Evolutionary conservation across 1,140 invertebrate species (phyloP).

Genomic region (Rhopalosiphum maidis): DNA sequence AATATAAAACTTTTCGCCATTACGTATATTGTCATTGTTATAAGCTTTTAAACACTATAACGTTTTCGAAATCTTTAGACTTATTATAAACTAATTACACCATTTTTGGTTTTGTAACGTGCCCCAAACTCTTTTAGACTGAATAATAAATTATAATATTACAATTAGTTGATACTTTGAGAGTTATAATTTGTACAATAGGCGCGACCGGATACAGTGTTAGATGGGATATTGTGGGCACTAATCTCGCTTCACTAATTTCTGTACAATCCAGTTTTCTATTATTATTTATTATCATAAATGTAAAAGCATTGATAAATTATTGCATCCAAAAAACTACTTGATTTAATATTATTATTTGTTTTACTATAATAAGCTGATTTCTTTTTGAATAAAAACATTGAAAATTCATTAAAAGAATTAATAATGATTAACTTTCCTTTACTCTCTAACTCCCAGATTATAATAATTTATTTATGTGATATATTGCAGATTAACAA

Average conservation of each 20-base stretch:
- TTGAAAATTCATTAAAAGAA: not conserved
- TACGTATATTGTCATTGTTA: no score
- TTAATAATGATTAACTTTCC: not conserved
- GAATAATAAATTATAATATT: constrained; percentile 10
- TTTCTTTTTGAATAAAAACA: not conserved
- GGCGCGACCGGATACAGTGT: not conserved
- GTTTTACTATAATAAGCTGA: not conserved
- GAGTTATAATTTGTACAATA: not conserved
- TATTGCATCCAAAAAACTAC: not conserved
- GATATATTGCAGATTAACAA: no score
- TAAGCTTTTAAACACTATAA: no score
- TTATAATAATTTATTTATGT: not conserved
- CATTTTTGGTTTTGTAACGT: not conserved
- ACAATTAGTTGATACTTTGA: not conserved
- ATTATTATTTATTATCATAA: not conserved
- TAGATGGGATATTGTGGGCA: not conserved
- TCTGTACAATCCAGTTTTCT: not conserved
- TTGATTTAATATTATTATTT: not conserved
- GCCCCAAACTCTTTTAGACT: not conserved
- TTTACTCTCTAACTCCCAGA: not conserved
- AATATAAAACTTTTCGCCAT: no score
- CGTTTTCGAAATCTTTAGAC: no score
- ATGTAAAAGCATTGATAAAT: not conserved
- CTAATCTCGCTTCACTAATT: not conserved
- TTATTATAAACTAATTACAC: no score